Evolutionary conservation across 2,113 vertebrate species (phyloP), one percentile per base, ranked within the genome.

Genomic region (Platichthys stellatus): DNA sequence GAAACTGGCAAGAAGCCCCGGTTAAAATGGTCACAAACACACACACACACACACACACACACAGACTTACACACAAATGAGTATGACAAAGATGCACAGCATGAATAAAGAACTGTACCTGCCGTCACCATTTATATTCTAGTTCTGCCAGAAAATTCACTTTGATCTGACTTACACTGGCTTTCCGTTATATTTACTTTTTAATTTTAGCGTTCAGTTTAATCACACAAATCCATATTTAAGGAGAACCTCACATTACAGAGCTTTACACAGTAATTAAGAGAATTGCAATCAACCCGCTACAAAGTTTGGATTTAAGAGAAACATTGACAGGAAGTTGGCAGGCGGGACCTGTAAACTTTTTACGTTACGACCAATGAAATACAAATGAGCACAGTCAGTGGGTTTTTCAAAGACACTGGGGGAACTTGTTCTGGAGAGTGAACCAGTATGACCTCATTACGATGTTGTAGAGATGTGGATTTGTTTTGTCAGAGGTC

Each of bases 331-430:
- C 43, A 31, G 66, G 47, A 63, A 69, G 67, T 67, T 79, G 67
- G 81, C 78, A 78, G 49, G 21, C 26, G 26, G 24, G 18, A 61
- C 13, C 57, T 62, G 8, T 40, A 67, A 83, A 83, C 35, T 63
- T 31, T 74, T n/a, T n/a, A 72, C 11, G 26, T 13, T 54, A 69
- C 72, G 51, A 21, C 23, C 28, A 57, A 78, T 65, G 2, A 70
- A 78, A 40, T 61, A 31, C 3, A 64, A 35, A 47, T 2, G 18
- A 47, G 45, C 53, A 35, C 31, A 57, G 17, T 43, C 9, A 5
- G 31, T 4, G 59, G 31, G 11, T 69, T 78, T 76, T 66, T 76
- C 49, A 82, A 76, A 65, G 69, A 45, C 76, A 74, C 0, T 23
- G 53, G 18, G 26, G 45, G 47, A 35, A 18, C 40, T 13, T 23